Evolutionary conservation across 2,113 vertebrate genomes (phyloP).

Genomic region (Calypte anna): DNA sequence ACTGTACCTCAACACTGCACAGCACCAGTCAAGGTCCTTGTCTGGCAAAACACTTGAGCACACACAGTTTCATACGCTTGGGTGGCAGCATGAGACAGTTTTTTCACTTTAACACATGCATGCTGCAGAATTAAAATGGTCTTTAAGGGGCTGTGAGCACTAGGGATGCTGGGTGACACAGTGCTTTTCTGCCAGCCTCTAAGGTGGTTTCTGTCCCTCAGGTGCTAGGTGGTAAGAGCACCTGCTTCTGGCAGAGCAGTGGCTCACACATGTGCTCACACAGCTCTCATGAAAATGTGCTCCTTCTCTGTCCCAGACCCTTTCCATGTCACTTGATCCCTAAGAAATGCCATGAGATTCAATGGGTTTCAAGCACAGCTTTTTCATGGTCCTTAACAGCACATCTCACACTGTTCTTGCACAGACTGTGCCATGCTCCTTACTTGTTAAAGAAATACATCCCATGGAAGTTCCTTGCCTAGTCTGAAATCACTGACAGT

Average conservation of each 20-base stretch:
- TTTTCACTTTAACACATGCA: neutral
- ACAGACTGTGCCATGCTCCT: neutral
- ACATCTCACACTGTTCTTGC: accelerated
- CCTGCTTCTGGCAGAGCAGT: neutral
- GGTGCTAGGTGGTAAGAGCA: neutral
- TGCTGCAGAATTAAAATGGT: neutral
- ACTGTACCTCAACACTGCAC: neutral
- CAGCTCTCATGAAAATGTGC: neutral
- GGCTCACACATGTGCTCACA: accelerated
- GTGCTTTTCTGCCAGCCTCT: neutral
- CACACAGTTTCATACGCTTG: neutral
- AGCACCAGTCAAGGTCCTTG: neutral
- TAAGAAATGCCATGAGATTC: neutral
- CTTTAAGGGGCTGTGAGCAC: neutral
- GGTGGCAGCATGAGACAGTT: neutral
- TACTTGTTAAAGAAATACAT: neutral
- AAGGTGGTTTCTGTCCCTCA: neutral
- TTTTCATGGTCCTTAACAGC: neutral
- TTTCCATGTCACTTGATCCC: neutral
- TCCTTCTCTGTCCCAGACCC: neutral
- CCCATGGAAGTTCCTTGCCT: neutral
- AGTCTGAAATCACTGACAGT: neutral
- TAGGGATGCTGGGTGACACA: neutral
- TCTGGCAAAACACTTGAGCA: neutral
- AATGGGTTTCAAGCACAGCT: neutral